Conservation (phyloP, 2,797 vertebrate genomes). For the Myotis planiceps region DNA sequence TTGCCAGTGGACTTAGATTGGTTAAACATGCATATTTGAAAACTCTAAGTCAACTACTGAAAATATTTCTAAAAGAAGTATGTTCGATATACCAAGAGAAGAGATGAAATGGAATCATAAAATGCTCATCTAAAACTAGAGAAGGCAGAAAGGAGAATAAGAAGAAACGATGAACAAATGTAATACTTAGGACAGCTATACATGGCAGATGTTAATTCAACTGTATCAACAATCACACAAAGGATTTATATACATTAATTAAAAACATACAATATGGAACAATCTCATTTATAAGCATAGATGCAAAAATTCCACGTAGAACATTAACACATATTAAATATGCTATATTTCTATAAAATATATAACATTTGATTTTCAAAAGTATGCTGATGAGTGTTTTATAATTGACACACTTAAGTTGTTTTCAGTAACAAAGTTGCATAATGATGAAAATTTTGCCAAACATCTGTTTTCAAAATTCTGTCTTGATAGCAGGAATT, state of each 20-base stretch:
- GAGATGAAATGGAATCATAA: neutral
- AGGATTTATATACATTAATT: neutral
- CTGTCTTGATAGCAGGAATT: conserved; percentile 66
- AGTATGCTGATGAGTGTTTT: conserved; percentile 20
- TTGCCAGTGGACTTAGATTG: neutral
- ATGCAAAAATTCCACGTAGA: neutral
- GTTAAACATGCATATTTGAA: neutral
- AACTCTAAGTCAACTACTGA: neutral
- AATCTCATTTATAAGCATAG: neutral
- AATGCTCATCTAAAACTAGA: neutral
- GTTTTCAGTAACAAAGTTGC: conserved; percentile 62
- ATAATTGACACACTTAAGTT: conserved; percentile 34
- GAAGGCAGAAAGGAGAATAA: neutral
- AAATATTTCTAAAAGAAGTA: neutral
- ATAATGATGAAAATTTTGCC: conserved; percentile 60
- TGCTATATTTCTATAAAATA: conserved; percentile 4
- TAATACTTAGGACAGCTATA: neutral
- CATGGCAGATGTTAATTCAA: neutral
- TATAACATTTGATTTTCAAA: conserved; percentile 42
- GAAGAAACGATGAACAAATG: neutral
- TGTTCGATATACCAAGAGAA: neutral
- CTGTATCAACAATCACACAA: neutral
- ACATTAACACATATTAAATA: conserved; percentile 6
- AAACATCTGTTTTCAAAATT: conserved; percentile 74
- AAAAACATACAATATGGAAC: neutral